Percentiles rank a stretch among this genome's conserved stretches.
These are phyloP conservation scores for Callospermophilus lateralis DNA, from an alignment of 2,113 vertebrate species.

Conservation along the genomic window DNA sequence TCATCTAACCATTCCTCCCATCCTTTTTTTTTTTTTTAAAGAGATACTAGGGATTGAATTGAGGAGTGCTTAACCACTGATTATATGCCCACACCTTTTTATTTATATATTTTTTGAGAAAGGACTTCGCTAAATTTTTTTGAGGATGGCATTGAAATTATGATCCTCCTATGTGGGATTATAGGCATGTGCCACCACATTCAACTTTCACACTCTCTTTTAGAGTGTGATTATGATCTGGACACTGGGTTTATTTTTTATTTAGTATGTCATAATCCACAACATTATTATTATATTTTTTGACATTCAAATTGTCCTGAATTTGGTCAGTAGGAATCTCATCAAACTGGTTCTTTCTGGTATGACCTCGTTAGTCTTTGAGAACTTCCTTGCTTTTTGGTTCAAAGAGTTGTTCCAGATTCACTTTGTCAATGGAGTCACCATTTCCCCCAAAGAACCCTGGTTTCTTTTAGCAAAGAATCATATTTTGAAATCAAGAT, in stretches of 20 bases:
- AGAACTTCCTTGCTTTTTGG: not conserved
- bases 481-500: conserved; percentile 37
- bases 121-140: too few relatives aligned
- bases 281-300: not conserved
- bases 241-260: not conserved
- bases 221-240: not conserved
- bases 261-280: not conserved
- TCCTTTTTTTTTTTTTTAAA: not conserved
- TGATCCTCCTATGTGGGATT: too few relatives aligned
- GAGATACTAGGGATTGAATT: too few relatives aligned
- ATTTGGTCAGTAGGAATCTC: conserved; percentile 5
- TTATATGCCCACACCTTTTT: too few relatives aligned
- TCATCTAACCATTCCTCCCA: not conserved
- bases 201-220: too few relatives aligned
- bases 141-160: too few relatives aligned
- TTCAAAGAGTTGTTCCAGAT: not conserved
- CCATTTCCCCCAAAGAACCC: not conserved
- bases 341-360: not conserved
- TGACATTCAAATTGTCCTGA: not conserved
- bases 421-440: conserved; percentile 18
- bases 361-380: not conserved
- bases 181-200: too few relatives aligned
- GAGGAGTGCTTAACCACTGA: too few relatives aligned
- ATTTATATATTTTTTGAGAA: too few relatives aligned
- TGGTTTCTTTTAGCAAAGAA: conserved; percentile 24